Evolutionary conservation across 2,888 invertebrate species (phyloP), one percentile per base, ranked within the genome.

Genomic region (Nyleta sp.): DNA sequence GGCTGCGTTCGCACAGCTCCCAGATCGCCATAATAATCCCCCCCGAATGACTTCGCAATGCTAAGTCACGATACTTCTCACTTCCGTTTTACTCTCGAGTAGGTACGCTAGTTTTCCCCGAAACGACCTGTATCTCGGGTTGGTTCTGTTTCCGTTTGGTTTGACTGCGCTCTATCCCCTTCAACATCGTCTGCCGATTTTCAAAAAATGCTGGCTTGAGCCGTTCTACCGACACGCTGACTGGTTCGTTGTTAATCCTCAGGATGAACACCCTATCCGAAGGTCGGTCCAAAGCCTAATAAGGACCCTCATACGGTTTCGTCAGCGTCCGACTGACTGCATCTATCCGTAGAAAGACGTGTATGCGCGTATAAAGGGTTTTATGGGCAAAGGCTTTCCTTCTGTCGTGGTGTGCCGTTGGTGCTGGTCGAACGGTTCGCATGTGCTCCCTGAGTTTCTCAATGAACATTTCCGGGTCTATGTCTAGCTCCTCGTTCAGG

Each of bases 261-360:
- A 28, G 28, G 5, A 5, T 28, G 28, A 28, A 28, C 1, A 28
- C 28, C 6, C 10, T 28, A 4, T 46, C 18, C 8, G 17, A 44
- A 4, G 10, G 18, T 17, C 18, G 18, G 8, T 15, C 1, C 18
- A 46, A 1, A 15, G 15, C 35, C 13, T 28, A 7, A 10, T 2
- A 28, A 7, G 28, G 28, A n/a, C 38, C 38, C 10, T 38, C 28
- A 4, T 28, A 28, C 5, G 28, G 28, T 5, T 8, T 2, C 28
- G 18, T 22, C 11, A 67, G 52, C 1, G 65, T 55, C n/a, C 38
- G 40, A 17, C 46, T 20, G 3, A 46, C n/a, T 17, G 11, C 18
- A 20, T 72, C 62, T 0, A 35, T 11, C 1, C 72, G 28, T 6
- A 53, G 28, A 38, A 72, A 72, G 2, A 64, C 64, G 18, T 72